phyloP scores from a whole-genome alignment of 53 echinoderm and acorn worm species.

The Temnopleurus reevesii region DNA sequence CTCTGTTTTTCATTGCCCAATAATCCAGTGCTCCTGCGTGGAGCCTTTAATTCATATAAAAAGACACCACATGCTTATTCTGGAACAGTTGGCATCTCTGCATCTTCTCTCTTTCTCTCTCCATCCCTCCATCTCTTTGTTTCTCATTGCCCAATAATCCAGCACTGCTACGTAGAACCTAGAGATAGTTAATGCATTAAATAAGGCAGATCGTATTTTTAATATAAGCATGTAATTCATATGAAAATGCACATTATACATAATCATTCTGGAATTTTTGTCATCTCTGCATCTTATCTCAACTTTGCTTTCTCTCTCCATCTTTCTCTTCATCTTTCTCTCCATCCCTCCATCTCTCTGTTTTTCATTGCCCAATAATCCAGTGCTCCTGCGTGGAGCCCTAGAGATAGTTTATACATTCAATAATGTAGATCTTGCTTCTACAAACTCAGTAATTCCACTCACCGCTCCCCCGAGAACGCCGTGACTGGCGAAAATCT shows the following conservation, averaged over 20 bases:
- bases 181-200: too few relatives aligned
- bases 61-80: neutral
- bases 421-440: slow-evolving; percentile 41
- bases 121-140: neutral
- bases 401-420: neutral
- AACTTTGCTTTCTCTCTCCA: neutral
- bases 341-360: neutral
- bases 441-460: slow-evolving; percentile 25
- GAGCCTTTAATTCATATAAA: neutral
- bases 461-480: neutral
- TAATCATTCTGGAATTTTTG: neutral
- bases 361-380: neutral
- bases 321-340: neutral
- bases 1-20: neutral
- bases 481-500: slow-evolving; percentile 1
- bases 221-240: too few relatives aligned
- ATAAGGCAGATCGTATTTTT: too few relatives aligned
- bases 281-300: neutral
- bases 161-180: too few relatives aligned
- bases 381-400: neutral
- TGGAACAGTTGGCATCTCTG: neutral
- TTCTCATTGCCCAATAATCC: too few relatives aligned
- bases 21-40: neutral
- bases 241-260: neutral
- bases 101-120: neutral